Evolutionary conservation across 2,113 vertebrate species (phyloP), one percentile per base, ranked within the genome.

Genomic region (Myiagra hebetior): DNA sequence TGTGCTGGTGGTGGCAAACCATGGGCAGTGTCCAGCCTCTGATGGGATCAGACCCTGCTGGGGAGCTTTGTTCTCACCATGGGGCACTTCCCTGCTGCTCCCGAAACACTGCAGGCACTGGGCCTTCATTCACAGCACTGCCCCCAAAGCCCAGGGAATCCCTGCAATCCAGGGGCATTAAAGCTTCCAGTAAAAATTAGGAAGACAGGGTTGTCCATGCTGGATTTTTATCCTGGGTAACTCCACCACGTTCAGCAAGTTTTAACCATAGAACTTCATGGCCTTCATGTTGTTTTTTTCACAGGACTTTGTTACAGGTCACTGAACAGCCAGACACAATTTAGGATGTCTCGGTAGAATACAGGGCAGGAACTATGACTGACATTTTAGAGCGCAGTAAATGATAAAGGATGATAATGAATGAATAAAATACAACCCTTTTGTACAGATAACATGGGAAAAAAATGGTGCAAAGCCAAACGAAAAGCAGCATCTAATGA

Each of bases 181-280:
- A 70, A 28, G 26, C 18, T 67, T 31, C 30, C 65, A 13, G 57
- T 1, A 26, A 50, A 53, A 1, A 0, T 33, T 4, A 31, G 22
- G 27, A 59, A n/a, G 15, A 20, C 11, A 2, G n/a, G 10, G 12
- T 15, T 52, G 11, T 42, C 75, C 23, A 4, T 17, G n/a, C 7
- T 76, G 73, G 53, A 13, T 76, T 74, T 55, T 21, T 1, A 19
- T 35, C 42, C 65, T 55, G 39, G 17, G 10, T 13, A 69, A 19
- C 41, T 53, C 37, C 64, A 31, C 18, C 59, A 49, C 14, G 15
- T 20, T 41, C 69, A 33, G 52, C 17, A 52, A 15, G 26, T 42
- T 91, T 74, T 47, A 55, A 19, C 49, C 31, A 33, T 0, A 63
- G n/a, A 82, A 37, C 15, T 49, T n/a, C 27, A 15, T 3, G 41